Percentiles rank a stretch among this genome's conserved stretches.
Conservation (phyloP, 2,888 invertebrate genomes). For the Eristalis tenax region DNA sequence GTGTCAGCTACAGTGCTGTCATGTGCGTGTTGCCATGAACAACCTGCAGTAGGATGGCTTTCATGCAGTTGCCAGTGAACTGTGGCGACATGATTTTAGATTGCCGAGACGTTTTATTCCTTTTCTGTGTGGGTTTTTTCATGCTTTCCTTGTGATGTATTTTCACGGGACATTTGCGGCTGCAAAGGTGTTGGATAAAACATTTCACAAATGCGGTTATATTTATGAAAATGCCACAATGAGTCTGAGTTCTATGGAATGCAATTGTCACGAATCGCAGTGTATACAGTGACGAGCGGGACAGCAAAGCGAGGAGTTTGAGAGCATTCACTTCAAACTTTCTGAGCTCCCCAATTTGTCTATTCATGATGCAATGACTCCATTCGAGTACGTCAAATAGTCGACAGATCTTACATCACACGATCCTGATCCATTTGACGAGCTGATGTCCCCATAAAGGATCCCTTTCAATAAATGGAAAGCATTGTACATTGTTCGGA, state of each 20-base stretch:
- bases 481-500: no score
- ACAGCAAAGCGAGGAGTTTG: no score
- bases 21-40: slow-evolving; percentile 1
- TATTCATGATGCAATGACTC: no score
- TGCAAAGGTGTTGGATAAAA: neutral
- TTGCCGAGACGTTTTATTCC: neutral
- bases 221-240: neutral
- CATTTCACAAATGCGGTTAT: neutral
- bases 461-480: no score
- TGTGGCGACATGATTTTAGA: neutral
- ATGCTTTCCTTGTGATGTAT: neutral
- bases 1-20: neutral
- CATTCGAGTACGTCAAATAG: no score
- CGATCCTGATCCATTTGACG: no score
- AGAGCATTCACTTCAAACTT: no score
- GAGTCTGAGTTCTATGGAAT: neutral
- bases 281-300: no score
- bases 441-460: no score
- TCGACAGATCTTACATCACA: no score
- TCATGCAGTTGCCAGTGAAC: neutral
- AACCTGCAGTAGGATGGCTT: neutral
- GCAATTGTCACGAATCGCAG: no score
- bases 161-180: neutral
- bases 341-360: no score
- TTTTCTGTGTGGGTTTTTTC: neutral